Percentiles rank a stretch among this genome's conserved stretches.
Evolutionary conservation across 2,113 vertebrate species (phyloP).

Genomic region (Sebastes fasciatus): DNA sequence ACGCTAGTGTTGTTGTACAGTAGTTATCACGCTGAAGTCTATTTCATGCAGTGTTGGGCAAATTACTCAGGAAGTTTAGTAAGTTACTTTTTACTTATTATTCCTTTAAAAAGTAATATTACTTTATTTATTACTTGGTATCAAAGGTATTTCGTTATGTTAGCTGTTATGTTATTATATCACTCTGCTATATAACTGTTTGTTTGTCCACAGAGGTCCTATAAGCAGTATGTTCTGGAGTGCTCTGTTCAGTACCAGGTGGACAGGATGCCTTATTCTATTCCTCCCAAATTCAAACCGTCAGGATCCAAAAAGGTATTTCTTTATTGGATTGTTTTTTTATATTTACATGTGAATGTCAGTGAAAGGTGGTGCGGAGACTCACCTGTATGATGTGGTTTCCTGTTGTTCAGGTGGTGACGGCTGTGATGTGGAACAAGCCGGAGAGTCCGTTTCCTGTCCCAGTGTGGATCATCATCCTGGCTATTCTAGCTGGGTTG

Average conservation of each 20-base stretch:
- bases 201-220: slow-evolving; percentile 77
- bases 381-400: neutral
- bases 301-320: slow-evolving; percentile 85
- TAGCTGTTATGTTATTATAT: too few relatives aligned
- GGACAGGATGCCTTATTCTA: slow-evolving; percentile 88
- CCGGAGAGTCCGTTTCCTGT: slow-evolving; percentile 85
- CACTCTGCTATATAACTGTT: neutral
- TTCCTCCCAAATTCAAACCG: slow-evolving; percentile 83
- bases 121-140: too few relatives aligned
- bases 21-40: too few relatives aligned
- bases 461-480: slow-evolving; percentile 92
- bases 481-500: slow-evolving; percentile 89
- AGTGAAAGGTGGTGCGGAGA: neutral
- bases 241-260: slow-evolving; percentile 87
- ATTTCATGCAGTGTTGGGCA: too few relatives aligned
- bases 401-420: slow-evolving; percentile 83
- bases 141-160: too few relatives aligned
- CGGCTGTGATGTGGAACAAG: slow-evolving; percentile 88
- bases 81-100: too few relatives aligned
- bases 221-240: slow-evolving; percentile 85
- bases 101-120: too few relatives aligned
- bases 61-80: too few relatives aligned
- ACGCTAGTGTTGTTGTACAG: too few relatives aligned
- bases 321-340: neutral
- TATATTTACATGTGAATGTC: neutral